These are phyloP conservation scores for Macrophya annulata DNA, from an alignment of 2,888 invertebrate species.

Conservation along the genomic window DNA sequence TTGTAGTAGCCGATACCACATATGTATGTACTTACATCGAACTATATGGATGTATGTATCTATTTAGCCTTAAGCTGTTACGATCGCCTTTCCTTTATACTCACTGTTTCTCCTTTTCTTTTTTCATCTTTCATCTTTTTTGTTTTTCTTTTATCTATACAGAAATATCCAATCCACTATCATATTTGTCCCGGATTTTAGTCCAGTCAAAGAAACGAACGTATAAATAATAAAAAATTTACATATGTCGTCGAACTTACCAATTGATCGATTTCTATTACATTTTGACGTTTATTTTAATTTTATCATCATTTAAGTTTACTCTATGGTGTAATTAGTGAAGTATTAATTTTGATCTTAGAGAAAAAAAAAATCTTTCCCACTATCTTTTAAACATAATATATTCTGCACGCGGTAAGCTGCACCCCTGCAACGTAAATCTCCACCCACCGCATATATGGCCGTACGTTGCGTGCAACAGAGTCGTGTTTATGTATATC, in stretches of 20 bases:
- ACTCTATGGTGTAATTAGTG: neutral
- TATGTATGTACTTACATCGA: too few species aligned
- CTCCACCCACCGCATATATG: constrained; percentile 64
- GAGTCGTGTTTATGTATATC: constrained; percentile 64
- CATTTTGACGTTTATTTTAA: neutral
- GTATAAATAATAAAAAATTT: neutral
- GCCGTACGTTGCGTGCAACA: constrained; percentile 62
- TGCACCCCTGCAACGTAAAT: constrained; percentile 63
- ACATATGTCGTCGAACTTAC: constrained; percentile 8
- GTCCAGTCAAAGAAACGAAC: neutral
- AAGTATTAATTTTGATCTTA: neutral
- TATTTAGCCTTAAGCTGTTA: neutral
- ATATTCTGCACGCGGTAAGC: constrained; percentile 19
- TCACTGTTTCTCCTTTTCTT: too few species aligned
- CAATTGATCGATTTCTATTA: neutral
- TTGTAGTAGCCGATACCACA: too few species aligned
- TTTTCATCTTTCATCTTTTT: too few species aligned
- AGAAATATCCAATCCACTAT: neutral
- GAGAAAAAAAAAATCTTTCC: neutral
- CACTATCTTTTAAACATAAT: constrained; percentile 1
- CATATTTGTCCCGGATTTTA: neutral
- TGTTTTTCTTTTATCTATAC: too few species aligned
- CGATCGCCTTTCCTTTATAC: too few species aligned
- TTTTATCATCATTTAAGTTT: neutral
- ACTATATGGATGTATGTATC: neutral